These are phyloP conservation scores for Pentalonia nigronervosa DNA, from an alignment of 1,140 invertebrate species.

Conservation along the genomic window DNA sequence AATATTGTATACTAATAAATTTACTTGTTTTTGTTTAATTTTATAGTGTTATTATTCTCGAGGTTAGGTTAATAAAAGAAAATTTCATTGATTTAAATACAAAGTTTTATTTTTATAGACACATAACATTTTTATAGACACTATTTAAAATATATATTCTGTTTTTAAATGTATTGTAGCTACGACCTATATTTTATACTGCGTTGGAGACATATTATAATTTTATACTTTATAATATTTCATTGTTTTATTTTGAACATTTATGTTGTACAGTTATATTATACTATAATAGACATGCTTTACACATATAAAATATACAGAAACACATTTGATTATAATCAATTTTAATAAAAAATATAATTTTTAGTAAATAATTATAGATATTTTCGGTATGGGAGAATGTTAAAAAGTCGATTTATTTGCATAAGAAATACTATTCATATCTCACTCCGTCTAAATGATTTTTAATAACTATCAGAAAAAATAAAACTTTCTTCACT, in stretches of 20 bases:
- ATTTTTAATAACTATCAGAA: background rate
- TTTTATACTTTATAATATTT: background rate
- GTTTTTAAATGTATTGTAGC: background rate
- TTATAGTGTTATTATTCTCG: background rate
- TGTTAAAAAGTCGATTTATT: background rate
- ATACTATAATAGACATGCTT: background rate
- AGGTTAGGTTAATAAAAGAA: background rate
- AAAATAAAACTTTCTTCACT: background rate
- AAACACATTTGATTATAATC: background rate
- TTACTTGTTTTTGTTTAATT: background rate
- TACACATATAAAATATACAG: background rate
- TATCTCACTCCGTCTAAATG: background rate
- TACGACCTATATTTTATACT: background rate
- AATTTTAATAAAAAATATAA: background rate
- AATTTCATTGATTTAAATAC: background rate
- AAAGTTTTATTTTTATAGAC: background rate
- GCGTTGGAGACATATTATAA: background rate
- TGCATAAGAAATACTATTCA: background rate
- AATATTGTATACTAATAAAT: constrained; percentile 13
- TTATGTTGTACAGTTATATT: background rate
- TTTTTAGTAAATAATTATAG: background rate
- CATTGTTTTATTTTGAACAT: background rate
- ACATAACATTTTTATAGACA: background rate
- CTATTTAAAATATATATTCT: background rate
- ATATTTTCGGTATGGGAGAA: background rate